phyloP scores from a whole-genome alignment of 2,113 vertebrate genomes.

The Heliornis fulica region DNA sequence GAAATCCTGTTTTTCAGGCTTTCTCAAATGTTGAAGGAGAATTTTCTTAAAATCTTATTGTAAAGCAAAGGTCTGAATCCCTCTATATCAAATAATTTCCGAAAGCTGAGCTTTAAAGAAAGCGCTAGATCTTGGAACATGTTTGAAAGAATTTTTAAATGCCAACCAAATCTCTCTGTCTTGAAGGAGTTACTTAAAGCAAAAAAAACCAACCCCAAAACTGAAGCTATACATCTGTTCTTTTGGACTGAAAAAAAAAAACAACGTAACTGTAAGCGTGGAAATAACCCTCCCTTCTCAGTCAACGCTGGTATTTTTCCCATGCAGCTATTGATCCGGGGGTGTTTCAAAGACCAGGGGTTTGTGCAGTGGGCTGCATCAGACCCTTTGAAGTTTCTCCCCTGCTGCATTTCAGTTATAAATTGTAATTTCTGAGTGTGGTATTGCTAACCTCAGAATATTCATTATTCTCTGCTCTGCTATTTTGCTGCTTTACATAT shows the following conservation, averaged over 20 bases:
- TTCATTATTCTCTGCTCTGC: background rate
- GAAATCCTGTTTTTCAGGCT: background rate
- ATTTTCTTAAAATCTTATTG: background rate
- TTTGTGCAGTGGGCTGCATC: background rate
- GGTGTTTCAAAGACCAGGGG: background rate
- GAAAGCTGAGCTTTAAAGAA: background rate
- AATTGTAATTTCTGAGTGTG: background rate
- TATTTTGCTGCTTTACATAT: background rate
- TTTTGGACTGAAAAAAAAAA: background rate
- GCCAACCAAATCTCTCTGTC: background rate
- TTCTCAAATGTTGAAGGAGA: background rate
- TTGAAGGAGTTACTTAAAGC: background rate
- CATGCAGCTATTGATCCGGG: background rate
- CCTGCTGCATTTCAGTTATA: background rate
- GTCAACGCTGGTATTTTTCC: background rate
- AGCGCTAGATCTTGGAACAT: background rate
- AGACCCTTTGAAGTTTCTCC: background rate
- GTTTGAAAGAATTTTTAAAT: background rate
- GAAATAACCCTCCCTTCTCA: background rate
- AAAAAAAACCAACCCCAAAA: too few species aligned
- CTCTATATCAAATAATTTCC: background rate
- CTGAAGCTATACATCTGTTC: too few species aligned
- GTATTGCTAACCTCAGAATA: background rate
- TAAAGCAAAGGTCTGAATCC: background rate
- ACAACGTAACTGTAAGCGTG: background rate